Evolutionary conservation across 2,797 vertebrate genomes (phyloP), one percentile per base, ranked within the genome.

Genomic region (Pantherophis vulpinus): DNA sequence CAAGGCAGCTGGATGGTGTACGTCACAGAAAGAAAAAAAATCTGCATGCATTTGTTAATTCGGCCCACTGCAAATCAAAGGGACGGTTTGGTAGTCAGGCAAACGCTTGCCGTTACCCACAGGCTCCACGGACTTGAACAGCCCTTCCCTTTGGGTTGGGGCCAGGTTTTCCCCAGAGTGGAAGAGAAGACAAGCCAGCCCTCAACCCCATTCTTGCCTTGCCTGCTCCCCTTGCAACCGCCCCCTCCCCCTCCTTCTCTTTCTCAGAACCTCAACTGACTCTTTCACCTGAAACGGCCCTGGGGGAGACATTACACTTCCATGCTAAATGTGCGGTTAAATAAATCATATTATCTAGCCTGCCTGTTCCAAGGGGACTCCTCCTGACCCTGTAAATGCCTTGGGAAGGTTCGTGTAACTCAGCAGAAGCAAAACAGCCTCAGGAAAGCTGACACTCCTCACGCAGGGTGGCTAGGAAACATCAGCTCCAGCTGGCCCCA

Each of bases 261-360:
- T 9, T 86, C 93, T 63, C n/a, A 0, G 32, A 93, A 61, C 96
- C 96, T 94, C 96, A 90, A 91, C 94, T 95, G 96, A 94, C 96
- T 94, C 93, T 93, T 96, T 95, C 93, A 96, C 42, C 74, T 92
- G 23, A 96, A 97, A 97, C 94, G 47, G 96, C 93, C 95, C 96
- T 97, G 93, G 0, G 96, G 96, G 96, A 95, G 95, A 95, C 96
- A 97, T 97, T 96, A 95, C 94, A 94, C 83, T 32, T 0, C 29
- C 94, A 89, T 94, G 96, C 96, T 97, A 95, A 97, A 96, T 96
- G 96, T 95, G 96, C 92, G 96, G 95, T 97, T 97, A 96, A 96
- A 96, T 95, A 97, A 97, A 97, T 97, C 94, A 60, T 95, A 97
- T 97, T 97, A 97, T 93, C 47, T 83, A 93, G 94, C 92, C 92